Evolutionary conservation across 2,797 vertebrate genomes (phyloP), one percentile per base, ranked within the genome.

Genomic region (Eremophila alpestris): DNA sequence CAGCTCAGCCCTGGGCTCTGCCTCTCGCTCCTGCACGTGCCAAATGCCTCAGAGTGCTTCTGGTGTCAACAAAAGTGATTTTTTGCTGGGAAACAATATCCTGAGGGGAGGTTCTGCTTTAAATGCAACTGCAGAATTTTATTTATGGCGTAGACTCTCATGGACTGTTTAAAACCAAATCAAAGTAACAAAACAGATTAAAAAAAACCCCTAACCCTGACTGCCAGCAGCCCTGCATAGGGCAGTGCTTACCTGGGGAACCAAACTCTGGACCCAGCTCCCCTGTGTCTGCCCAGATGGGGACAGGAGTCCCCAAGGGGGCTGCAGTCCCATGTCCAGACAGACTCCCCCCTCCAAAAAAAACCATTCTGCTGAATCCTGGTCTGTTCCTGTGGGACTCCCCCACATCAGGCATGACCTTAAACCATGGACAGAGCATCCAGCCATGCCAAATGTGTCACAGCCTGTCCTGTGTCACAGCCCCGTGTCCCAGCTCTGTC

Each of bases 361-460:
- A 29, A 85, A 75, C 70, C 3, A 0, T 38, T 23, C 62, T 51
- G 45, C 32, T 51, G 60, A 49, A 26, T 36, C 26, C 60, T 15
- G 16, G 38, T 17, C 2, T 2, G 27, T 5, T 45, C 46, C 54
- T 17, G 0, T 4, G 8, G 23, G 36, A 40, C 11, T 24, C 12
- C 11, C 4, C 36, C 30, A 45, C 36, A 3, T 9, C 27, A 56
- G 1, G 1, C 4, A 16, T 0, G 10, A 52, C 3, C 24, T 54
- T 23, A 36, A 64, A 46, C 7, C 30, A 12, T 2, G 12, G 18
- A 5, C 11, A 58, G 46, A 41, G 45, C 27, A 58, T 18, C 18
- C 41, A 68, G 18, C 34, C 43, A 1, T 16, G 38, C n/a, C 29
- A 46, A 17, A 19, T 1, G 11, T 0, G 13, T 43, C 65, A 67